phyloP scores from a whole-genome alignment of 2,888 invertebrate species.

The Dryobotodes eremita region DNA sequence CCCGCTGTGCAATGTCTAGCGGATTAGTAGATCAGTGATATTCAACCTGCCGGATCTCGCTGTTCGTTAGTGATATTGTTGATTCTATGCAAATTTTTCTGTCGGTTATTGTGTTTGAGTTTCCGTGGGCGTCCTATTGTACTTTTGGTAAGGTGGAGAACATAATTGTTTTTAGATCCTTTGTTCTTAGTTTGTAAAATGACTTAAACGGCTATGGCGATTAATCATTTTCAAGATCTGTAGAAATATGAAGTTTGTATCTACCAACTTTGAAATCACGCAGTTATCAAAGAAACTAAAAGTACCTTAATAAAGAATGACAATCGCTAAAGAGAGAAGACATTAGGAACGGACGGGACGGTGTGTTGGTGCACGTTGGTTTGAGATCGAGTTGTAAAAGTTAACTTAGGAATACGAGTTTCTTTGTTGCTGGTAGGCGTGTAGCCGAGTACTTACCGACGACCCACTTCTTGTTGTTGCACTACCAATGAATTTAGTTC shows the following conservation, averaged over 20 bases:
- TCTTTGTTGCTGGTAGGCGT: slow-evolving; percentile 41
- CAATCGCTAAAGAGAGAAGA: slow-evolving; percentile 1
- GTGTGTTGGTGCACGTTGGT: slow-evolving; percentile 9
- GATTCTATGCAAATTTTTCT: slow-evolving; percentile 58
- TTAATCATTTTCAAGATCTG: slow-evolving; percentile 6
- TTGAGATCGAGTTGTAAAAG: slow-evolving; percentile 36
- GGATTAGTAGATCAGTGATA: slow-evolving; percentile 37
- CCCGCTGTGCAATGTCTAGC: slow-evolving; percentile 14
- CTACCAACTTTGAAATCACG: neutral
- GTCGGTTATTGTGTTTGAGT: slow-evolving; percentile 57
- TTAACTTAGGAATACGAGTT: slow-evolving; percentile 46
- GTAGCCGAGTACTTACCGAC: slow-evolving; percentile 40
- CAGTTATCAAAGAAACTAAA: neutral
- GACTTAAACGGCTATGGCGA: neutral
- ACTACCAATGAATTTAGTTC: slow-evolving; percentile 51
- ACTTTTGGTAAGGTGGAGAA: slow-evolving; percentile 43
- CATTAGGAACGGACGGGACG: neutral
- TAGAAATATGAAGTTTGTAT: neutral
- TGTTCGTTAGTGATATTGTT: slow-evolving; percentile 46
- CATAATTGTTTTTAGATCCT: slow-evolving; percentile 28
- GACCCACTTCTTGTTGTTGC: slow-evolving; percentile 59
- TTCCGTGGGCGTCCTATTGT: slow-evolving; percentile 45
- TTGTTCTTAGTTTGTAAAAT: slow-evolving; percentile 35
- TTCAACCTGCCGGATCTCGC: slow-evolving; percentile 37
- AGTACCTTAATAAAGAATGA: neutral